These are phyloP conservation scores for Bombyx mori DNA, from an alignment of 1,140 invertebrate genomes.

Conservation along the genomic window DNA sequence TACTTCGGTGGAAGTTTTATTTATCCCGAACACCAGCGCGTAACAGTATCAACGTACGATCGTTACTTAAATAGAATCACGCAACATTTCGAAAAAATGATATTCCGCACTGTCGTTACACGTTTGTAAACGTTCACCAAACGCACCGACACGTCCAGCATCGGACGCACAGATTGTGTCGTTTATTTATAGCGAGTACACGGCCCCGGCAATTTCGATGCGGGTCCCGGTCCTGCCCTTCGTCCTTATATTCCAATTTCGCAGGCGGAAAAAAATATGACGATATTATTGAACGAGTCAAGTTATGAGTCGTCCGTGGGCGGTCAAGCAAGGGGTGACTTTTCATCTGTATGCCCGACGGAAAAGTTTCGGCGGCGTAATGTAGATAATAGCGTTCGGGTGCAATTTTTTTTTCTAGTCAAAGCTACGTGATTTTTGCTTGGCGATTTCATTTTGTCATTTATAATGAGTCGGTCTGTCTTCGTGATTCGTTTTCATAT, in stretches of 20 bases:
- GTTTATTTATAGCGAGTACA: constrained; percentile 59
- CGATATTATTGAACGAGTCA: constrained; percentile 54
- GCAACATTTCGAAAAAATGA: no score
- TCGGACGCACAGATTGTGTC: constrained; percentile 46
- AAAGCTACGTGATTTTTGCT: no score
- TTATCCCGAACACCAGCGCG: no score
- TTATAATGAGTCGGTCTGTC: no score
- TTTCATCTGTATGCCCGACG: constrained; percentile 36
- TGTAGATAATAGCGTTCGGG: not conserved
- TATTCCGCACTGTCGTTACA: no score
- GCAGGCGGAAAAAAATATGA: constrained; percentile 64
- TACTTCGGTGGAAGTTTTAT: no score
- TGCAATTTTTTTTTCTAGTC: not conserved
- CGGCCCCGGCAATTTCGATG: constrained; percentile 55
- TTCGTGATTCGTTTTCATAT: no score
- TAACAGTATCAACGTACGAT: no score
- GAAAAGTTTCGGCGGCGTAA: constrained; percentile 12
- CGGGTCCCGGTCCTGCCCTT: constrained; percentile 53
- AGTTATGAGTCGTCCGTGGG: constrained; percentile 9
- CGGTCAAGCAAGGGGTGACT: constrained; percentile 54
- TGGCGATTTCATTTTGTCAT: no score
- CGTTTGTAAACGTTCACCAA: not conserved
- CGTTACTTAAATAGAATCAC: no score
- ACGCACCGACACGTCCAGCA: constrained; percentile 3
- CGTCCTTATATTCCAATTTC: constrained; percentile 56